Percentiles rank a stretch among this genome's conserved stretches.
Conservation (phyloP, 2,888 invertebrate genomes). For the Calephelis perditalis region DNA sequence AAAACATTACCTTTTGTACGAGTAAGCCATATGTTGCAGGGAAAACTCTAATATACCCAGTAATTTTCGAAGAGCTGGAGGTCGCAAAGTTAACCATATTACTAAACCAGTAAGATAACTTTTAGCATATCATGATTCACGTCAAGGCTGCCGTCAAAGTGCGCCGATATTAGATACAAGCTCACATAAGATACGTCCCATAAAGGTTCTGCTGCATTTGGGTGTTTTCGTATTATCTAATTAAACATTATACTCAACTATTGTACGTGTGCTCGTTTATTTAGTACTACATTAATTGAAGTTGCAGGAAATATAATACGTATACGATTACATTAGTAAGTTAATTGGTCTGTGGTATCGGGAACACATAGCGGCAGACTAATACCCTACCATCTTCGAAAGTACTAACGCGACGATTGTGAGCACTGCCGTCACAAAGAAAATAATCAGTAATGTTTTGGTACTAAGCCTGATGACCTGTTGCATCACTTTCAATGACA, state of each 20-base stretch:
- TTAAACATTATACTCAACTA: not conserved
- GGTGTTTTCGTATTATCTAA: not conserved
- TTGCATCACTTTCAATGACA: too few species aligned
- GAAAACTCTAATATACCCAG: constrained; percentile 5
- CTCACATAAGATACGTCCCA: constrained; percentile 4
- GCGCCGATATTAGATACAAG: constrained; percentile 13
- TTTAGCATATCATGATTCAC: not conserved
- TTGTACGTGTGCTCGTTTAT: too few species aligned
- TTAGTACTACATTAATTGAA: too few species aligned
- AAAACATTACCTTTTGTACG: constrained; percentile 11
- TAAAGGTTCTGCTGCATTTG: constrained; percentile 11
- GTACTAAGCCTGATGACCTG: too few species aligned
- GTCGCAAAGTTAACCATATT: not conserved
- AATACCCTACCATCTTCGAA: too few species aligned
- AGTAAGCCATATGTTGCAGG: constrained; percentile 10
- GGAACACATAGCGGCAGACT: too few species aligned
- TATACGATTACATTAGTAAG: too few species aligned
- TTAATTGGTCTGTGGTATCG: too few species aligned
- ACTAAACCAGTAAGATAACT: not conserved
- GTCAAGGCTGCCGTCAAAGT: constrained; percentile 8
- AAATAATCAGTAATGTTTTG: too few species aligned
- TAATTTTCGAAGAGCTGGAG: not conserved
- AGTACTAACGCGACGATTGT: too few species aligned
- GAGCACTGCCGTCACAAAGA: too few species aligned
- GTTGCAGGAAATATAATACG: too few species aligned